Base-by-base conservation (phyloP, 2,888 invertebrate species). In the Drosophila sordidula region DNA sequence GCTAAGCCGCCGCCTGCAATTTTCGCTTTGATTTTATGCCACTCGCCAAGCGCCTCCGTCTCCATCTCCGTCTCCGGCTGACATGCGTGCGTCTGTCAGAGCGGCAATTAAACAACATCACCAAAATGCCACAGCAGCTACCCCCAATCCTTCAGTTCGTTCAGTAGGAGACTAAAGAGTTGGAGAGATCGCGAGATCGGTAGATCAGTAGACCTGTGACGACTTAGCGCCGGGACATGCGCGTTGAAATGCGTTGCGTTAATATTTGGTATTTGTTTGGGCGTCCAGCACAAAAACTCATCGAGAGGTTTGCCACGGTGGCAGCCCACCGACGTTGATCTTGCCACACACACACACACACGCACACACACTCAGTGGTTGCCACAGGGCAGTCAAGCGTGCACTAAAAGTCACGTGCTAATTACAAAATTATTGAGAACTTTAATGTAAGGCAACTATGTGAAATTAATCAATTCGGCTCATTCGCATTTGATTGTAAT, bases 231-330 rank as follows among this genome's bases (percentile, higher is more conserved):
- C 73, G 62, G 55, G 51, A 50, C 66, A 69, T 44, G 52, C 45
- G 70, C 80, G 87, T 75, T 89, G 85, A 87, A 85, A 89, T 80
- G 68, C 67, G 49, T 52, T 70, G 76, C 80, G 87, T 89, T 86
- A 87, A 86, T 86, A 88, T 86, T 86, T 88, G 65, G 82, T 81
- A 75, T 84, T 89, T 89, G 81, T 84, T 89, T 89, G 85, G 78
- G 87, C 67, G 65, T 75, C 73, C 65, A 54, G 64, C 57, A 47
- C 63, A 54, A 47, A 61, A 75, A 66, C 61, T 59, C 46, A 62
- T 66, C 63, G 46, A 67, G 49, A 64, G 50, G 61, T 47, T 75
- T 75, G 56, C 58, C 38, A 29, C 61, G 45, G 55, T 65, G 71
- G 63, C 71, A 68, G 83, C 72, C 83, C 83, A 84, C 83, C 83